Percentiles rank a stretch among this genome's conserved stretches.
Conservation (phyloP, 2,113 vertebrate species). For the Scolopax mira region DNA sequence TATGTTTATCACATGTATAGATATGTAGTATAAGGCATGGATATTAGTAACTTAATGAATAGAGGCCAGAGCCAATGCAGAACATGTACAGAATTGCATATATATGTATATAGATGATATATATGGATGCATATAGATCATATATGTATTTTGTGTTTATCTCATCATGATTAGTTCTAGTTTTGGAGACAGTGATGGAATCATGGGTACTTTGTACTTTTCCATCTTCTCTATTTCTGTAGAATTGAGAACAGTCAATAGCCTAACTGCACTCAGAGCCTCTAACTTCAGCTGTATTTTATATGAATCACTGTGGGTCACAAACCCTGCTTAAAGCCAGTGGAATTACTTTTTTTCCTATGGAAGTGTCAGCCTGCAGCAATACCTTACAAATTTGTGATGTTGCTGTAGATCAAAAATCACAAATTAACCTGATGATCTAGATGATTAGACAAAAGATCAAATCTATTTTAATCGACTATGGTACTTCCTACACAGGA, state of each 20-base stretch:
- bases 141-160: background rate
- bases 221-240: background rate
- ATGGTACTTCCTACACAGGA: background rate
- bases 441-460: background rate
- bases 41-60: background rate
- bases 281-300: background rate
- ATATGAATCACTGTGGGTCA: background rate
- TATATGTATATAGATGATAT: background rate
- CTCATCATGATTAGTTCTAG: background rate
- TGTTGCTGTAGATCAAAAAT: background rate
- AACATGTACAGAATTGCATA: background rate
- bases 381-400: background rate
- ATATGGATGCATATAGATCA: background rate
- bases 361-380: background rate
- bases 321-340: background rate
- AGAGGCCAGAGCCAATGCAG: background rate
- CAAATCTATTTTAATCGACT: background rate
- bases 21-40: background rate
- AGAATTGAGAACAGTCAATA: background rate
- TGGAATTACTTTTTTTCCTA: background rate
- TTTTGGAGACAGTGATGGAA: background rate
- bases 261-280: background rate
- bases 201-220: background rate
- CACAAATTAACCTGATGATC: background rate
- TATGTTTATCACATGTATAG: background rate